Base-by-base conservation (phyloP, 64 coral and sea anemone genomes). In the Actinia equina region DNA sequence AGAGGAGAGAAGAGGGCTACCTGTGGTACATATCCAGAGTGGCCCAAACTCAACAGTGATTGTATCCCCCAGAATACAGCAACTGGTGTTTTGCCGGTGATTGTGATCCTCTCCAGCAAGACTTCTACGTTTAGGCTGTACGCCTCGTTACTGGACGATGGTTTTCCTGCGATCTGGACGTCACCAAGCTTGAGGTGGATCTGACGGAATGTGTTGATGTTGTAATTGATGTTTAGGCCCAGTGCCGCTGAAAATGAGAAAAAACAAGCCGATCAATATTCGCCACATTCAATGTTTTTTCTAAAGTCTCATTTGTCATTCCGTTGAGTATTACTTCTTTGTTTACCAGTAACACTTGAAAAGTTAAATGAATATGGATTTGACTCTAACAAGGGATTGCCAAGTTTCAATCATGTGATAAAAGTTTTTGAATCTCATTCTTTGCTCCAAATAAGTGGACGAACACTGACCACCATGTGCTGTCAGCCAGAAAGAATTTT, bases 31-130 rank as follows among this genome's bases (percentile, higher is more conserved):
- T 19, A 71, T 11, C 83, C 83, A 20, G 42, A 17, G 70, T 86
- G 17, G 18, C 43, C 76, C 30, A 77, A 13, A 23, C 81, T 60
- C 4, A 93, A 42, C 17, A 93, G 69, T 5, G 91, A 88, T 70
- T 88, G 86, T 19, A 93, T 64, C 0, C 81, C 91, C 64, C 80
- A 89, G 65, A 93, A 93, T 2, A 88, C 80, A 11, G 84, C 91
- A 63, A 65, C 56, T 45, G 91, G 3, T 26, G 44, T 46, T 30
- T 46, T 54, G 6, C 86, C 91, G 13, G 82, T 88, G 25, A 93
- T 89, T 7, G 54, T 46, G 17, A 93, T 93, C 9, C 78, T 74
- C 49, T 88, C 80, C 5, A 77, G 27, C 37, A 30, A 45, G 55
- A 63, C 79, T 26, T 93, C 56, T 18, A 93, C 86, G 22, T 86